Evolutionary conservation across 2,888 invertebrate genomes (phyloP).

Genomic region (Cataglyphis altisquamis): DNA sequence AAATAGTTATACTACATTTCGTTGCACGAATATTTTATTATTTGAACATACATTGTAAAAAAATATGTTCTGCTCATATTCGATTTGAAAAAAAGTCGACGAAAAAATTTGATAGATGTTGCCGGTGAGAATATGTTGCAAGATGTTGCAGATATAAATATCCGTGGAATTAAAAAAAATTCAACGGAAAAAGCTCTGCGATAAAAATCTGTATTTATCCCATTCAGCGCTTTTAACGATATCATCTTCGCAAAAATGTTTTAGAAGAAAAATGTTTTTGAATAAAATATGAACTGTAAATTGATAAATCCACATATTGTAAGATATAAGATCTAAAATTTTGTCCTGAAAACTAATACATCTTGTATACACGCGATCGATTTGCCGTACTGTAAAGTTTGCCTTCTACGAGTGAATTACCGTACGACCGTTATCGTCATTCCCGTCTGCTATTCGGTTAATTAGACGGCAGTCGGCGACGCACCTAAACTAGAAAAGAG

Average conservation of each 20-base stretch:
- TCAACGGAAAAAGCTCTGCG: background rate
- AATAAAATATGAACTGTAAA: background rate
- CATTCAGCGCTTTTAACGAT: background rate
- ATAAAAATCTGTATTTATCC: slow-evolving; percentile 1
- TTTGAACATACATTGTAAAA: background rate
- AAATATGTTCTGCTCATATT: background rate
- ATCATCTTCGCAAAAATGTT: background rate
- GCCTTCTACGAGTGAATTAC: slow-evolving; percentile 21
- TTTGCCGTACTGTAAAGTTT: background rate
- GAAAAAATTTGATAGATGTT: background rate
- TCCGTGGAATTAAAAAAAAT: background rate
- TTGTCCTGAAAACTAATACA: background rate
- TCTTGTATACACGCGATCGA: background rate
- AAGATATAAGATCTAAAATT: slow-evolving; percentile 2
- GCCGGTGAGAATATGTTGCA: too few relatives aligned
- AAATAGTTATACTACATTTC: background rate
- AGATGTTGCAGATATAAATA: background rate
- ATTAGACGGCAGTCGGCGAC: slow-evolving; percentile 58
- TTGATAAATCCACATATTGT: background rate
- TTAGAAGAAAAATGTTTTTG: background rate
- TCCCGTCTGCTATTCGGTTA: slow-evolving; percentile 59
- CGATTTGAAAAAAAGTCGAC: background rate
- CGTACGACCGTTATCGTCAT: slow-evolving; percentile 53
- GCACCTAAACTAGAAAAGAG: slow-evolving; percentile 52
- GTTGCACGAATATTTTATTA: background rate